Percentiles rank a stretch among this genome's conserved stretches.
phyloP scores from a whole-genome alignment of 2,113 vertebrate genomes.

The Syngnathus scovelli region DNA sequence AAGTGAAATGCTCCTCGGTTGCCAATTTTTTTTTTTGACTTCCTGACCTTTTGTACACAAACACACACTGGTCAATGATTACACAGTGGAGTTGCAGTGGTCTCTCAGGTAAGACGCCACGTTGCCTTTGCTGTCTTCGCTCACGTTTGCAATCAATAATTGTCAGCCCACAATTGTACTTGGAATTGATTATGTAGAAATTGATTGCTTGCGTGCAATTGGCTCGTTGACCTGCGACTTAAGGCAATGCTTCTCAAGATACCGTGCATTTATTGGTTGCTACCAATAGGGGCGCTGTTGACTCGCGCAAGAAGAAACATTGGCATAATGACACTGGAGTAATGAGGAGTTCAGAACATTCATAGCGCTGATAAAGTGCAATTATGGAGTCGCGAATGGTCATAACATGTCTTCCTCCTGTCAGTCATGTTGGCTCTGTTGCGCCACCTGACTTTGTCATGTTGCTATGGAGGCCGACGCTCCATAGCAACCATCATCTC shows the following conservation, averaged over 20 bases:
- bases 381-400: too few relatives aligned
- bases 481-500: constrained; percentile 4
- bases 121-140: neutral
- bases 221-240: neutral
- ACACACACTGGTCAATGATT: constrained; percentile 7
- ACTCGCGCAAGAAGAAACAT: neutral
- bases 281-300: neutral
- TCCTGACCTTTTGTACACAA: neutral
- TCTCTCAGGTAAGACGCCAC: neutral
- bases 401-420: neutral
- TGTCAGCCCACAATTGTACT: too few relatives aligned
- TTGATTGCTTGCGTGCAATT: neutral
- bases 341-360: too few relatives aligned
- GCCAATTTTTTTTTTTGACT: neutral
- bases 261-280: too few relatives aligned
- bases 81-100: neutral
- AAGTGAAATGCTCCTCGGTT: too few relatives aligned
- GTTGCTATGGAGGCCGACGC: neutral
- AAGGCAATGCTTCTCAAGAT: neutral
- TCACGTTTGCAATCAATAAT: too few relatives aligned
- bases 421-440: neutral
- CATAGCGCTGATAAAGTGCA: neutral
- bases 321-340: neutral
- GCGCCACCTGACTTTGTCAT: neutral
- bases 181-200: neutral